phyloP scores from a whole-genome alignment of 2,113 vertebrate species.

The Larimichthys crocea region DNA sequence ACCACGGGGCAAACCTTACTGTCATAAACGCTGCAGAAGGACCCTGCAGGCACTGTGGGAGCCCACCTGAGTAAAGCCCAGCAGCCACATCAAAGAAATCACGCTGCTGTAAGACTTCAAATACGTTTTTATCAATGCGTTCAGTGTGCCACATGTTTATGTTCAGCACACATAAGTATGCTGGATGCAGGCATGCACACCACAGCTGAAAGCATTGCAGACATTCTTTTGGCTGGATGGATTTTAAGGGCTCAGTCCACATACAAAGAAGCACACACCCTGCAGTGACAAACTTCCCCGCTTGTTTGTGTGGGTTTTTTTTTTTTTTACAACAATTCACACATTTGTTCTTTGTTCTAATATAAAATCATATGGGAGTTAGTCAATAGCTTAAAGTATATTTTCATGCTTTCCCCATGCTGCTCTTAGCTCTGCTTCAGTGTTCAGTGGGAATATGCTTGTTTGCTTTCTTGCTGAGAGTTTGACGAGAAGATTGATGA shows the following conservation, averaged over 20 bases:
- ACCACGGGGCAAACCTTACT: background rate
- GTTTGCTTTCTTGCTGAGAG: no score
- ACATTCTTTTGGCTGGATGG: slow-evolving; percentile 49
- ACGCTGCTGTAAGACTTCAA: slow-evolving; percentile 47
- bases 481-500: no score
- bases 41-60: slow-evolving; percentile 37
- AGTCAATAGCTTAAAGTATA: background rate
- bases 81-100: slow-evolving; percentile 59
- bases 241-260: slow-evolving; percentile 25
- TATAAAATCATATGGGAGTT: background rate
- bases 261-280: slow-evolving; percentile 26
- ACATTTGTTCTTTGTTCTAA: slow-evolving; percentile 3
- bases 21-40: slow-evolving; percentile 54
- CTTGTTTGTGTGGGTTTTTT: slow-evolving; percentile 11
- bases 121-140: slow-evolving; percentile 61
- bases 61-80: slow-evolving; percentile 68
- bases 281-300: slow-evolving; percentile 9
- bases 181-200: slow-evolving; percentile 45
- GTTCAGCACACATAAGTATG: slow-evolving; percentile 33
- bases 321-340: slow-evolving; percentile 17
- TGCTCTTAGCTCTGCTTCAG: background rate
- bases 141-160: slow-evolving; percentile 60
- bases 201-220: slow-evolving; percentile 51
- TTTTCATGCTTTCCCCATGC: background rate
- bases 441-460: background rate